Evolutionary conservation across 2,113 vertebrate genomes (phyloP).

Genomic region (Barnardius zonarius): DNA sequence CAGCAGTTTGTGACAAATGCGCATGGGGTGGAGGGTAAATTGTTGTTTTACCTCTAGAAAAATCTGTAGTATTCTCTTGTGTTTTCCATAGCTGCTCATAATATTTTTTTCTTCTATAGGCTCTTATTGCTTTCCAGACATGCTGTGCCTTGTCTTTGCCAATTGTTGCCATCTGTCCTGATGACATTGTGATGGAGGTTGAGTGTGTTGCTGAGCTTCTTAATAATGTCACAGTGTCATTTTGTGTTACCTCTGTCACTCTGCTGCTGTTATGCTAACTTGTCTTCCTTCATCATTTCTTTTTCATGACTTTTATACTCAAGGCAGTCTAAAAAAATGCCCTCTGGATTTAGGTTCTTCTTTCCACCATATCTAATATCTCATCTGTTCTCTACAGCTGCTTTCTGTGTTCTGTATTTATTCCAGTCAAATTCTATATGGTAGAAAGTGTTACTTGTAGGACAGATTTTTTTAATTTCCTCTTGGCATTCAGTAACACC

Average conservation of each 20-base stretch:
- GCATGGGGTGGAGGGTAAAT: background rate
- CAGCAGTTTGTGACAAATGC: background rate
- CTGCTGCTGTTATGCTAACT: conserved; percentile 35
- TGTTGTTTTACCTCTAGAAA: conserved; percentile 25
- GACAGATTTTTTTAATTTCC: conserved; percentile 60
- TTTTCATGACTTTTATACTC: background rate
- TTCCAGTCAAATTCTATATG: conserved; percentile 14
- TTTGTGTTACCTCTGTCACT: conserved; percentile 56
- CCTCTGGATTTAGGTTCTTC: conserved; percentile 10
- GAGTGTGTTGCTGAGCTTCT: conserved; percentile 61
- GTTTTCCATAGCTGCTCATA: conserved; percentile 47
- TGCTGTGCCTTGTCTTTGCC: conserved; percentile 63
- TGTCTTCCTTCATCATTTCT: conserved; percentile 26
- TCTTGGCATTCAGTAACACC: conserved; percentile 42
- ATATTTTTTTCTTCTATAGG: conserved; percentile 60
- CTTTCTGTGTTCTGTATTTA: conserved; percentile 14
- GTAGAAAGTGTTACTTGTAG: conserved; percentile 21
- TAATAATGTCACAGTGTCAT: conserved; percentile 64
- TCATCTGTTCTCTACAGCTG: conserved; percentile 34
- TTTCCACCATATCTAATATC: conserved; percentile 14
- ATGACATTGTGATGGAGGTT: conserved; percentile 67
- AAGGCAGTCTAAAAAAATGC: background rate
- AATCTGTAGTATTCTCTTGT: background rate
- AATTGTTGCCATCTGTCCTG: conserved; percentile 69
- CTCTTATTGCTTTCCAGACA: conserved; percentile 58